Evolutionary conservation across 2,113 vertebrate species (phyloP).

Genomic region (Chionis minor): DNA sequence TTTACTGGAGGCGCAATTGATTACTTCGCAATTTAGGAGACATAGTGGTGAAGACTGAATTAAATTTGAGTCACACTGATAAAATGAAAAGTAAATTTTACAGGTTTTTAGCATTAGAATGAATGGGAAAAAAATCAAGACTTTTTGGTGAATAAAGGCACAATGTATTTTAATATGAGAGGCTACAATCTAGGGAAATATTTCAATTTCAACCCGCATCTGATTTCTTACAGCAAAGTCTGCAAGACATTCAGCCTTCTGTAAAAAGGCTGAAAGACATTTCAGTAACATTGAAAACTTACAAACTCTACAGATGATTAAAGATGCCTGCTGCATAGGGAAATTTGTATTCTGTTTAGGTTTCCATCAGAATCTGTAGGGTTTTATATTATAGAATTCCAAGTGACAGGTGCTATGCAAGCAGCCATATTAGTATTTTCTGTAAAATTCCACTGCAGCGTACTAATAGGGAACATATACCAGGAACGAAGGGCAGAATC

Average conservation of each 20-base stretch:
- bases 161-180: not conserved
- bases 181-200: not conserved
- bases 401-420: constrained; percentile 39
- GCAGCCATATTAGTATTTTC: not conserved
- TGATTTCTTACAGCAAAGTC: not conserved
- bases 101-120: constrained; percentile 6
- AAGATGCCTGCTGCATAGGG: not conserved
- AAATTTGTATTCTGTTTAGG: constrained; percentile 53
- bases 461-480: constrained; percentile 7
- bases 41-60: constrained; percentile 38
- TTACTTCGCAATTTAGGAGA: constrained; percentile 32
- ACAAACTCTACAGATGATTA: not conserved
- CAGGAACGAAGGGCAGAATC: not conserved
- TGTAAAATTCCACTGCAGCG: not conserved
- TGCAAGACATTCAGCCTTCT: not conserved
- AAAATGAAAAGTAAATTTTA: constrained; percentile 31
- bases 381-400: constrained; percentile 36
- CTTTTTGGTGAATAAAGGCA: not conserved
- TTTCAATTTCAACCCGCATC: not conserved
- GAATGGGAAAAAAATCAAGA: not conserved
- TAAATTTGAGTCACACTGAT: constrained; percentile 48
- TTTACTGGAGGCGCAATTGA: constrained; percentile 49
- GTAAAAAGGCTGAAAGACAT: not conserved
- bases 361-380: constrained; percentile 28
- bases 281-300: constrained; percentile 19